Percentiles rank a stretch among this genome's conserved stretches.
These are phyloP conservation scores for Ostrea edulis DNA, from an alignment of 1,140 invertebrate species.

Conservation along the genomic window DNA sequence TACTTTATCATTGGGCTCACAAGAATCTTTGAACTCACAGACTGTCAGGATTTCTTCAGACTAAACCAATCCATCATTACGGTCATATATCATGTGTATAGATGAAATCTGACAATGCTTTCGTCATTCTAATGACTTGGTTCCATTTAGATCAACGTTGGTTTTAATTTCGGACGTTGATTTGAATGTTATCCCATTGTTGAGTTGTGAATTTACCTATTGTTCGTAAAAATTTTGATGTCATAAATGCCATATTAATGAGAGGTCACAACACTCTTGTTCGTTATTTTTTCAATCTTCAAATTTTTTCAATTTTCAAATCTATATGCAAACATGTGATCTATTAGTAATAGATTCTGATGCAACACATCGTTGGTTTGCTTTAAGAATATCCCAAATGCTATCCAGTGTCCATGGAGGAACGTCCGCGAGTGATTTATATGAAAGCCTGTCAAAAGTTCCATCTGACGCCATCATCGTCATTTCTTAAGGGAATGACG, in stretches of 20 bases:
- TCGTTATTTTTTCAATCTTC: too few relatives aligned
- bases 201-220: too few relatives aligned
- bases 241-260: too few relatives aligned
- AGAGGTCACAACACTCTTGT: too few relatives aligned
- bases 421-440: constrained; percentile 42
- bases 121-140: neutral
- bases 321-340: too few relatives aligned
- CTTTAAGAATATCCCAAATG: constrained; percentile 49
- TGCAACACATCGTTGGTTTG: neutral
- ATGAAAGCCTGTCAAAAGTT: constrained; percentile 52
- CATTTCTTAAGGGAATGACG: constrained; percentile 49
- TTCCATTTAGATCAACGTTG: neutral
- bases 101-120: neutral
- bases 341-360: too few relatives aligned
- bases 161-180: neutral
- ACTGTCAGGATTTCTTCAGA: neutral
- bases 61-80: neutral
- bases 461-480: constrained; percentile 48
- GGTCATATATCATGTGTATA: neutral
- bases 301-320: too few relatives aligned
- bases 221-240: too few relatives aligned
- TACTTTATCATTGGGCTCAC: neutral
- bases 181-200: too few relatives aligned
- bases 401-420: constrained; percentile 31
- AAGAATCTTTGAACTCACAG: neutral